phyloP scores from a whole-genome alignment of 2,888 invertebrate genomes.

The Terebella lapidaria region DNA sequence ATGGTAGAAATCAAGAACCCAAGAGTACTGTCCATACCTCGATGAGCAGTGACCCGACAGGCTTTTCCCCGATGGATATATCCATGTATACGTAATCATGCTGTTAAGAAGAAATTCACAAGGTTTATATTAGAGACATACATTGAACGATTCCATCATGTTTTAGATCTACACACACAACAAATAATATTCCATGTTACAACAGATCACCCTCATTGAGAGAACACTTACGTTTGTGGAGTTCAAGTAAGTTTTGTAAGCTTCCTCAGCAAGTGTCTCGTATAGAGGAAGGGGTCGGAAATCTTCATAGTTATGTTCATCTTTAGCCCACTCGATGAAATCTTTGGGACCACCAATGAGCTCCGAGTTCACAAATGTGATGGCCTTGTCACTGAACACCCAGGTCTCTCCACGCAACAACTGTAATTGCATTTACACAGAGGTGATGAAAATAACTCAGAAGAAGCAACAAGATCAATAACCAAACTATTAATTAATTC shows the following conservation, averaged over 20 bases:
- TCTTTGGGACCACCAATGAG: slow-evolving; percentile 46
- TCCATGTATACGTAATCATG: slow-evolving; percentile 41
- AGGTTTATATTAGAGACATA: not conserved
- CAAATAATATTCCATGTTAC: not conserved
- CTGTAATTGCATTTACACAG: slow-evolving; percentile 24
- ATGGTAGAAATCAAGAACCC: too few species aligned
- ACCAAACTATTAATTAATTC: too few species aligned
- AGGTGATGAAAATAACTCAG: not conserved
- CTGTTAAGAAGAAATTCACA: slow-evolving; percentile 11
- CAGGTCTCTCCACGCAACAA: slow-evolving; percentile 49
- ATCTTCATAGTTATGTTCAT: slow-evolving; percentile 44
- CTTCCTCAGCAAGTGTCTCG: slow-evolving; percentile 46
- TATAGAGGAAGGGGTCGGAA: slow-evolving; percentile 45
- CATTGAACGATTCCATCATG: slow-evolving; percentile 25
- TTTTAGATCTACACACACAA: too few species aligned
- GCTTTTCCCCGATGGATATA: slow-evolving; percentile 37
- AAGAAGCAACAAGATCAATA: not conserved
- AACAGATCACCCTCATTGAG: not conserved
- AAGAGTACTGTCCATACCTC: too few species aligned
- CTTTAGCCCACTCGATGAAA: slow-evolving; percentile 47
- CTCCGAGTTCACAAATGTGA: slow-evolving; percentile 44
- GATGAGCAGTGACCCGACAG: slow-evolving; percentile 43
- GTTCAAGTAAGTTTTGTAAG: slow-evolving; percentile 42
- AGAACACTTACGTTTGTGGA: slow-evolving; percentile 34
- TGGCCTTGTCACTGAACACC: slow-evolving; percentile 45